Evolutionary conservation across 2,113 vertebrate species (phyloP).

Genomic region (Lipotes vexillifer): DNA sequence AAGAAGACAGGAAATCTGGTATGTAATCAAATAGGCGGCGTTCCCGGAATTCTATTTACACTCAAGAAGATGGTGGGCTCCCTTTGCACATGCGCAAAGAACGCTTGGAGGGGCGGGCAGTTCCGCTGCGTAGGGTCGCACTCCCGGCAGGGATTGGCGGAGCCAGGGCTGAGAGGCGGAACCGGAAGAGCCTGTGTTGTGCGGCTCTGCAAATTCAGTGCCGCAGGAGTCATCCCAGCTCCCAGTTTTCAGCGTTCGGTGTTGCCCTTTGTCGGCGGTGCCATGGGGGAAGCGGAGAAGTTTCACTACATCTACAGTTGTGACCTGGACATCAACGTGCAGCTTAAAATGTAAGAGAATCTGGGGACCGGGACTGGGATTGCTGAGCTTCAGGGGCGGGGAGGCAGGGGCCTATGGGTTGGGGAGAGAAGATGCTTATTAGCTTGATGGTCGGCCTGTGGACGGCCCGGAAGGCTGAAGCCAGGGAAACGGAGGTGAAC

Average conservation of each 20-base stretch:
- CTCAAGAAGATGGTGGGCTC: slow-evolving; percentile 41
- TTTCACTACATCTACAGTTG: slow-evolving; percentile 97
- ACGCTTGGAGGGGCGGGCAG: background rate
- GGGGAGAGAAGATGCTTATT: background rate
- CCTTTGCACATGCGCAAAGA: background rate
- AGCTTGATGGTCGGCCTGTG: background rate
- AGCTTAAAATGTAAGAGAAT: slow-evolving; percentile 95
- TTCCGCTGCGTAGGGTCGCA: background rate
- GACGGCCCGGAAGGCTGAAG: rapidly evolving
- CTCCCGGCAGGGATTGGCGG: background rate
- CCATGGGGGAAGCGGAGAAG: slow-evolving; percentile 90
- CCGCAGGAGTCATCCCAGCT: rapidly evolving
- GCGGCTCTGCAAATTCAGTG: rapidly evolving
- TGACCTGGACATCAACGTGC: slow-evolving; percentile 96
- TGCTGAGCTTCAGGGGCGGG: background rate
- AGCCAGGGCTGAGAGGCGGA: background rate
- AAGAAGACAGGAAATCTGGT: background rate
- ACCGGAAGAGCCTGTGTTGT: slow-evolving; percentile 32
- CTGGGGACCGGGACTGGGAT: background rate
- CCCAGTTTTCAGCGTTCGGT: rapidly evolving
- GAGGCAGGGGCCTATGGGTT: too few species aligned
- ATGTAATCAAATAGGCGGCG: rapidly evolving
- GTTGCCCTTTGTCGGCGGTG: rapidly evolving
- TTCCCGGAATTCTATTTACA: background rate
- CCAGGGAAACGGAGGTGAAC: rapidly evolving